Evolutionary conservation across 2,797 vertebrate genomes (phyloP).

Genomic region (Potorous gilbertii): DNA sequence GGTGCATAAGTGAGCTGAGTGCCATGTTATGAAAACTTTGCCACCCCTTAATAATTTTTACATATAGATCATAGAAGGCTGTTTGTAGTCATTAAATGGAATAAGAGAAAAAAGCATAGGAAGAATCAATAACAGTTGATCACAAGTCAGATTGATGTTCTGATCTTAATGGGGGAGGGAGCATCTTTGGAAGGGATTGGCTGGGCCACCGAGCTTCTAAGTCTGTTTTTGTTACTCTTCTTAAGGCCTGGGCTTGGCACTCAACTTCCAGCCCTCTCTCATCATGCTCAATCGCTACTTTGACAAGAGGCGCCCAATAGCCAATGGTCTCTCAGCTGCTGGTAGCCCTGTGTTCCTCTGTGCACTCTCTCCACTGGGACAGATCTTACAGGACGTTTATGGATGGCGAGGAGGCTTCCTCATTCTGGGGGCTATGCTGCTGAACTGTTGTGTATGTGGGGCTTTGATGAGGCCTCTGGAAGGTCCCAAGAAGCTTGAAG

Average conservation of each 20-base stretch:
- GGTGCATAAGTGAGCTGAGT: background rate
- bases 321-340: slow-evolving; percentile 95
- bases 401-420: slow-evolving; percentile 98
- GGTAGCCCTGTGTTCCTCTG: slow-evolving; percentile 96
- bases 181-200: background rate
- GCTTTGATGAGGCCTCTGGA: slow-evolving; percentile 94
- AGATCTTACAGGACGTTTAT: slow-evolving; percentile 91
- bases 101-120: background rate
- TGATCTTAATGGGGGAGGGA: background rate
- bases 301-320: slow-evolving; percentile 92
- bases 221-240: background rate
- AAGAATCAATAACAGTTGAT: background rate
- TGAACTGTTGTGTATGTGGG: slow-evolving; percentile 96
- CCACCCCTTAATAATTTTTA: background rate
- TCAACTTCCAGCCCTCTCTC: slow-evolving; percentile 97
- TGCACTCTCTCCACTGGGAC: slow-evolving; percentile 93
- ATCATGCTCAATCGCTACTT: slow-evolving; percentile 99
- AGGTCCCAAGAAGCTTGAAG: slow-evolving; percentile 77
- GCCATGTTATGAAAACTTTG: background rate
- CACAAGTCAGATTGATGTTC: no score
- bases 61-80: background rate
- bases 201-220: background rate
- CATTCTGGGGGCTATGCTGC: slow-evolving; percentile 93
- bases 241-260: slow-evolving; percentile 93
- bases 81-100: background rate